phyloP scores from a whole-genome alignment of 2,797 vertebrate species.

The Pseudopleuronectes americanus region DNA sequence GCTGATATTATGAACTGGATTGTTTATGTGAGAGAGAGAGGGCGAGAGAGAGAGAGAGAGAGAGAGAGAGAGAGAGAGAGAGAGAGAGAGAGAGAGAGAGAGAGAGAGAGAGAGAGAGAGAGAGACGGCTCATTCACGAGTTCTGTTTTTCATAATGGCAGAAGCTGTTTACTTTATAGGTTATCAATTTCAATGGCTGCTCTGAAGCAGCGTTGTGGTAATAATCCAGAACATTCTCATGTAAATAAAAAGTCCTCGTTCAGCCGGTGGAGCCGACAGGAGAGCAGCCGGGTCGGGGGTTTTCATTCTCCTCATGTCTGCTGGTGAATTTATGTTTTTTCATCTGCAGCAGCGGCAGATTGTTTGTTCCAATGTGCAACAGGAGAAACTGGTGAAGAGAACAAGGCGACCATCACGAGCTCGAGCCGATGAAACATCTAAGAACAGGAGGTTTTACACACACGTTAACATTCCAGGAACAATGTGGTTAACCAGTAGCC shows the following conservation, averaged over 20 bases:
- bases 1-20: conserved; percentile 34
- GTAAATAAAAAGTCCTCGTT: background rate
- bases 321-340: background rate
- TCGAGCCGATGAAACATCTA: background rate
- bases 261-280: background rate
- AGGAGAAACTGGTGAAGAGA: background rate
- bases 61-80: conserved; percentile 15
- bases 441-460: background rate
- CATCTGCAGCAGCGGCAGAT: background rate
- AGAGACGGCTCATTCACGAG: conserved; percentile 2
- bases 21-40: conserved; percentile 52
- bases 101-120: conserved; percentile 16
- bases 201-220: conserved; percentile 7
- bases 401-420: background rate
- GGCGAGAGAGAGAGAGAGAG: conserved; percentile 19
- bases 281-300: background rate
- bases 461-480: no score
- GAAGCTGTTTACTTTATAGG: conserved; percentile 15
- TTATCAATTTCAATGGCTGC: conserved; percentile 7
- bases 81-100: conserved; percentile 27
- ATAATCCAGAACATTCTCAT: conserved; percentile 10
- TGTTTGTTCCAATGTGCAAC: background rate
- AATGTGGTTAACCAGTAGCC: no score
- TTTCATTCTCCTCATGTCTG: background rate
- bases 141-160: conserved; percentile 5